Evolutionary conservation across 2,113 vertebrate genomes (phyloP).

Genomic region (Gallinago jamesoni): DNA sequence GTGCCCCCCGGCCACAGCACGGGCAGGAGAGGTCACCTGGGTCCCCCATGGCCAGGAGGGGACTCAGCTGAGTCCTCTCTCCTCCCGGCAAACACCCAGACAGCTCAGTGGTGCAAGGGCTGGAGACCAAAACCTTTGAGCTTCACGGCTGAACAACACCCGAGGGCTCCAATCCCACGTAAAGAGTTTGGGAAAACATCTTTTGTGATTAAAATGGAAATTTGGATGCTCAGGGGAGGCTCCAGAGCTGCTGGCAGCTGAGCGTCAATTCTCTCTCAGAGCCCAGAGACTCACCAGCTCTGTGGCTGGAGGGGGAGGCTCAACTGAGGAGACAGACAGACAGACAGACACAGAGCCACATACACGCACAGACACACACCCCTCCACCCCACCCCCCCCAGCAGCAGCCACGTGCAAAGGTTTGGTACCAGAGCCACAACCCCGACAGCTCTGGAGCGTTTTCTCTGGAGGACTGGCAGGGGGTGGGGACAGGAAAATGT

Average conservation of each 20-base stretch:
- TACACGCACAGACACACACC: not conserved
- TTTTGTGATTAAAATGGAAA: not conserved
- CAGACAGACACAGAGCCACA: too few species aligned
- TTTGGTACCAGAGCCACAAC: not conserved
- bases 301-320: too few species aligned
- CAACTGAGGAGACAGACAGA: too few species aligned
- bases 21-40: not conserved
- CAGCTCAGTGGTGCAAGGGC: accelerated
- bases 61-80: not conserved
- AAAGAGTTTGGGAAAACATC: accelerated
- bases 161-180: accelerated
- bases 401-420: not conserved
- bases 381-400: not conserved
- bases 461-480: not conserved
- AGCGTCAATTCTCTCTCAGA: too few species aligned
- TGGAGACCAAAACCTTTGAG: accelerated
- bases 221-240: not conserved
- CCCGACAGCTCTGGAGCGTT: not conserved
- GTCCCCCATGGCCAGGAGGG: too few species aligned
- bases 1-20: accelerated
- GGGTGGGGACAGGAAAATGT: not conserved
- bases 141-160: accelerated
- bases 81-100: not conserved
- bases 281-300: too few species aligned
- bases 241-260: not conserved